Evolutionary conservation across 2,113 vertebrate species (phyloP).

Genomic region (Hypanus sabinus): DNA sequence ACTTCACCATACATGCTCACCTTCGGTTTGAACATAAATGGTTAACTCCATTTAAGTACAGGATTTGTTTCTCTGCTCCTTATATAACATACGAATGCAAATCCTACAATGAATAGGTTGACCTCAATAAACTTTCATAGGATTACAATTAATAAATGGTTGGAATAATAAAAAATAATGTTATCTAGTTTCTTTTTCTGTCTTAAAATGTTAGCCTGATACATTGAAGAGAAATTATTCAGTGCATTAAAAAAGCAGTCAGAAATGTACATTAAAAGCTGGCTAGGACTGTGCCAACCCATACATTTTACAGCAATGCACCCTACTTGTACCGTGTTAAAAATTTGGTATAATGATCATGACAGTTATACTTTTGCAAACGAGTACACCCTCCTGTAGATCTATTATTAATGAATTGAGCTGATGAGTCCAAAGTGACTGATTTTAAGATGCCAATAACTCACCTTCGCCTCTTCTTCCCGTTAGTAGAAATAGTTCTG

Average conservation of each 20-base stretch:
- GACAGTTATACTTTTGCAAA: neutral
- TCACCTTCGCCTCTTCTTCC: no score
- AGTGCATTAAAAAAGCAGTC: neutral
- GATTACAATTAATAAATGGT: neutral
- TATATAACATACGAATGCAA: neutral
- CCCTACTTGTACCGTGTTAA: neutral
- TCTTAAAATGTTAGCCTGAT: neutral
- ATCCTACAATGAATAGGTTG: neutral
- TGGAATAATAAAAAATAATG: neutral
- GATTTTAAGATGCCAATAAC: no score
- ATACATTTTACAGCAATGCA: neutral
- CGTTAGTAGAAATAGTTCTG: no score
- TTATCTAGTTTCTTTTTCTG: neutral
- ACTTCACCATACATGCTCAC: neutral
- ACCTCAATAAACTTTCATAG: neutral
- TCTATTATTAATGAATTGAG: neutral
- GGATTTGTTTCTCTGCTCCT: neutral
- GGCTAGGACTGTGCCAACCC: neutral
- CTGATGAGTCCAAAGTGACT: no score
- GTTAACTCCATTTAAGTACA: neutral
- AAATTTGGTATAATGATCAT: neutral
- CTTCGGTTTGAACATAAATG: neutral
- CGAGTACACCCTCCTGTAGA: neutral
- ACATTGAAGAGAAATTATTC: neutral
- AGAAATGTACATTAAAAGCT: neutral